These are phyloP conservation scores for Malurus cyaneus DNA, from an alignment of 2,113 vertebrate species.

Conservation along the genomic window DNA sequence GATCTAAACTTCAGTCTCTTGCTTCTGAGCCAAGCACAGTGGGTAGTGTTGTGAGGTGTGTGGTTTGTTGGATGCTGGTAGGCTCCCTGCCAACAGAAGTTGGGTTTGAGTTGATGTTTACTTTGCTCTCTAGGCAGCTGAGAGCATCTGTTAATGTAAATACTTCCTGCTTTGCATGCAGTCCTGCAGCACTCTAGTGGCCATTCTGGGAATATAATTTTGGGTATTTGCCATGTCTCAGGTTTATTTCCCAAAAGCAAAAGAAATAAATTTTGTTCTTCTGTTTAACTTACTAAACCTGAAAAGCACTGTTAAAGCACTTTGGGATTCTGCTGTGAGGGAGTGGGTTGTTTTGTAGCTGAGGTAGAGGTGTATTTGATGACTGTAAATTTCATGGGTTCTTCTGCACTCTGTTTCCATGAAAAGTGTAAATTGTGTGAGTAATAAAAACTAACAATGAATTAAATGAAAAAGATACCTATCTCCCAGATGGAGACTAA, in stretches of 20 bases:
- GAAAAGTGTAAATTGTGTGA: not conserved
- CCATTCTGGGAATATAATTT: not conserved
- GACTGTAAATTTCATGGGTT: not conserved
- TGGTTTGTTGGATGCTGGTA: not conserved
- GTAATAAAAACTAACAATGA: not conserved
- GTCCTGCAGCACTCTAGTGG: conserved; percentile 58
- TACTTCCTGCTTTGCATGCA: not conserved
- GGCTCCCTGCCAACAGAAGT: not conserved
- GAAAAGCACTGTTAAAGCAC: not conserved
- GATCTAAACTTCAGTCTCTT: not conserved
- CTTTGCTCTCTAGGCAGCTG: not conserved
- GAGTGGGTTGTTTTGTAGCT: not conserved
- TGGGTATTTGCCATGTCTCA: not conserved
- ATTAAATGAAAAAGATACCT: not conserved
- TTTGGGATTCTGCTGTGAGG: not conserved
- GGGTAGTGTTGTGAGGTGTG: not conserved
- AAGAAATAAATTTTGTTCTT: not conserved
- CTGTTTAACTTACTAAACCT: not conserved
- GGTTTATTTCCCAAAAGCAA: not conserved
- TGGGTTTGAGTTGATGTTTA: not conserved
- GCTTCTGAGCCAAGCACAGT: not conserved
- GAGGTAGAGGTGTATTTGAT: not conserved
- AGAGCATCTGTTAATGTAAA: not conserved
- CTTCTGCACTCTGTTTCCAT: not conserved
- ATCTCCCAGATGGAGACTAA: not conserved